Conservation (phyloP, 2,888 invertebrate species). For the Notodonta ziczac region DNA sequence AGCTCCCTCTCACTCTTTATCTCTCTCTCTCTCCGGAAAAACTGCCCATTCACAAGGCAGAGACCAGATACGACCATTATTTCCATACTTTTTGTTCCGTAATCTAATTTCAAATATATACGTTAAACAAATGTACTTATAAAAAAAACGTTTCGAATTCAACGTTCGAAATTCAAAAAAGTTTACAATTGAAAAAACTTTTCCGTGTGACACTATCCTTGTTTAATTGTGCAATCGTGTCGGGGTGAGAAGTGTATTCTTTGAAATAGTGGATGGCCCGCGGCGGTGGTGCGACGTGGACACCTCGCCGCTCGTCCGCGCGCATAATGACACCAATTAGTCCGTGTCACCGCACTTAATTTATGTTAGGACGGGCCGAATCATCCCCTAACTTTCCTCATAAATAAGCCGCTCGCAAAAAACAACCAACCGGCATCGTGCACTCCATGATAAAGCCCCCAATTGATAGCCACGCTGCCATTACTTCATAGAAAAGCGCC, state of each 20-base stretch:
- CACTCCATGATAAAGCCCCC: conserved; percentile 42
- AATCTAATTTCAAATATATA: no score
- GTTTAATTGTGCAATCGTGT: not conserved
- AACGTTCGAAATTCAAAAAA: no score
- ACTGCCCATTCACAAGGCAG: no score
- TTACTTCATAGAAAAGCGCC: conserved; percentile 26
- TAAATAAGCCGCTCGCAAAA: conserved; percentile 66
- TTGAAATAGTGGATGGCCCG: conserved; percentile 21
- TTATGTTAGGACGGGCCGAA: conserved; percentile 61
- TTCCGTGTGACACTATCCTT: no score
- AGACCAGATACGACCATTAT: no score
- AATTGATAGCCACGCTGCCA: conserved; percentile 30
- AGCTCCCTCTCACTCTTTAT: no score
- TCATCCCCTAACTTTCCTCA: conserved; percentile 65
- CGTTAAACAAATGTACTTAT: no score
- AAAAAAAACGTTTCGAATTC: no score
- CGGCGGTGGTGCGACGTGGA: conserved; percentile 16
- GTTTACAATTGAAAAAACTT: no score
- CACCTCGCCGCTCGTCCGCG: conserved; percentile 49
- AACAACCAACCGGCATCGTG: conserved; percentile 46
- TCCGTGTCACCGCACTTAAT: conserved; percentile 66
- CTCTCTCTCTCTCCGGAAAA: no score
- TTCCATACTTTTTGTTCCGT: no score
- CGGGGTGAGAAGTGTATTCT: conserved; percentile 36
- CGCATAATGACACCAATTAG: conserved; percentile 70